Evolutionary conservation across 2,888 invertebrate genomes (phyloP), one percentile per base, ranked within the genome.

Genomic region (Aphrophora alni): DNA sequence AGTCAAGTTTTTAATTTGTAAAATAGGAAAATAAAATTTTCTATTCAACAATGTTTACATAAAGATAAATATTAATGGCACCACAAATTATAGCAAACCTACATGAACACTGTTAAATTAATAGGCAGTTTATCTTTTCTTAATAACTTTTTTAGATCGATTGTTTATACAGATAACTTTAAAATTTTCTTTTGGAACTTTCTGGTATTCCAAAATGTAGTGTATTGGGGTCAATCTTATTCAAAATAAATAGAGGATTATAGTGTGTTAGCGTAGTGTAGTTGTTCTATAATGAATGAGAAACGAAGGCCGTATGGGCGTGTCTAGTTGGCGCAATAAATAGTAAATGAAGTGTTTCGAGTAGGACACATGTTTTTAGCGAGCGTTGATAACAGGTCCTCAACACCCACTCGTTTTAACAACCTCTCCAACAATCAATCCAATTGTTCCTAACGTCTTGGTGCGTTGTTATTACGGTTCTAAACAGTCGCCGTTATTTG

Each of bases 351-450:
- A 59, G 59, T 59, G 59, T 59, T 59, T 59, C 21, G 59, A 59
- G 59, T 59, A 21, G 59, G 59, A 59, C 59, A 59, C 59, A 59
- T 59, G 59, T 59, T 59, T 59, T 59, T 59, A 59, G 59, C 59
- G 21, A 59, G 59, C 59, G 59, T 59, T 59, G 59, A 59, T 59
- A 59, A 59, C 59, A 59, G 59, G 59, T 14, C 59, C 59, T 59
- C 59, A 21, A 59, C 59, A 59, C 59, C 59, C 59, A 59, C 59
- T 59, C 59, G 59, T 59, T 59, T 7, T 14, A 59, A 59, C 59
- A 59, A 21, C 59, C 59, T 59, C 59, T 44, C 44, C 10, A n/a
- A 59, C 59, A 59, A 59, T 59, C 59, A 59, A 59, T 59, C 21
- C 59, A 59, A 59, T 59, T 59, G 59, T 59, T n/a, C 59, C 21